phyloP scores from a whole-genome alignment of 1,140 invertebrate genomes.

The Scaptomyza montana region DNA sequence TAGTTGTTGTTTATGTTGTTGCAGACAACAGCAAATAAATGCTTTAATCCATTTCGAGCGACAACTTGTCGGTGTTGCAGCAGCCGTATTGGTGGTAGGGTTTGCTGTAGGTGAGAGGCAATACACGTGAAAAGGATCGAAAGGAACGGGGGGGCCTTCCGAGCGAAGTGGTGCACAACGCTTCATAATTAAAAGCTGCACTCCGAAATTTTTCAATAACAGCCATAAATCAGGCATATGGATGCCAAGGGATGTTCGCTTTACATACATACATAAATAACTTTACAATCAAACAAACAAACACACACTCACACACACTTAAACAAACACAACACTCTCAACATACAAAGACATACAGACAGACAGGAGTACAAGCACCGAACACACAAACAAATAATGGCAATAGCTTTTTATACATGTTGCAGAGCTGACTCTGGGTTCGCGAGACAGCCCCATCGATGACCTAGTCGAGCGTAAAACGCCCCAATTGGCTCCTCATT shows the following conservation, averaged over 20 bases:
- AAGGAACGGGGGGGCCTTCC: background rate
- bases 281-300: slow-evolving; percentile 42
- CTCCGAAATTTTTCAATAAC: slow-evolving; percentile 83
- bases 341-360: background rate
- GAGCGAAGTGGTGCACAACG: slow-evolving; percentile 36
- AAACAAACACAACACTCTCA: background rate
- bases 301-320: slow-evolving; percentile 7
- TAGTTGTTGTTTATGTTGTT: slow-evolving; percentile 4
- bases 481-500: slow-evolving; percentile 70
- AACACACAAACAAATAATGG: slow-evolving; percentile 15
- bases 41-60: slow-evolving; percentile 25
- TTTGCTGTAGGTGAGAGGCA: background rate
- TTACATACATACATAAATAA: slow-evolving; percentile 68
- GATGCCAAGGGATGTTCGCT: slow-evolving; percentile 71
- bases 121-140: background rate
- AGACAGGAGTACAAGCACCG: slow-evolving; percentile 9
- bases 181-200: slow-evolving; percentile 80
- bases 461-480: slow-evolving; percentile 61
- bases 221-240: slow-evolving; percentile 83
- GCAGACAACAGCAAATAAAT: slow-evolving; percentile 22
- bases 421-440: slow-evolving; percentile 7
- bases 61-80: slow-evolving; percentile 14
- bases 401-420: slow-evolving; percentile 8
- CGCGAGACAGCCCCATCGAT: slow-evolving; percentile 45
- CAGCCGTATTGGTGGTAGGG: background rate